A percentile compares a stretch with the other conserved stretches of the same genome.
Evolutionary conservation across 2,797 vertebrate species (phyloP).

Genomic region (Danio tinwini): DNA sequence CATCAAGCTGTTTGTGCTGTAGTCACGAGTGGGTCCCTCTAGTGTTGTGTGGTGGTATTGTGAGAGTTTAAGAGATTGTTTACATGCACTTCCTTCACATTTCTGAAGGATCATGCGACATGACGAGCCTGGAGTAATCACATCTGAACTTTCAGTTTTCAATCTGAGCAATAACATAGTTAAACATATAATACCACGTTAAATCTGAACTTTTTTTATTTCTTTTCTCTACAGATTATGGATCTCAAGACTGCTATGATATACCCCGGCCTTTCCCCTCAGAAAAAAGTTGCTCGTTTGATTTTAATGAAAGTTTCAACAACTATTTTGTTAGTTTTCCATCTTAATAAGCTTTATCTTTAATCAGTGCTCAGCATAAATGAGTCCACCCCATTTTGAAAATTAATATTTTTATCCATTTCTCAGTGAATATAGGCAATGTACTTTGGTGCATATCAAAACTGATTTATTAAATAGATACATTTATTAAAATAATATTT

Average conservation of each 20-base stretch:
- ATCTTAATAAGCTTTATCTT: not conserved
- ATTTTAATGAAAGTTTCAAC: conserved; percentile 91
- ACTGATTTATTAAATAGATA: too few species aligned
- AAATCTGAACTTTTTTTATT: too few species aligned
- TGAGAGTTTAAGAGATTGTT: not conserved
- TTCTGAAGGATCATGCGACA: not conserved
- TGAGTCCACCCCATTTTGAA: too few species aligned
- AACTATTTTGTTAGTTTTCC: conserved; percentile 92
- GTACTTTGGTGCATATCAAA: too few species aligned
- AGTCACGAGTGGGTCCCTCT: conserved; percentile 61
- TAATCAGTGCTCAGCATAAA: too few species aligned
- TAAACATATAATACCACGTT: too few species aligned
- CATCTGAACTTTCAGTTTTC: not conserved
- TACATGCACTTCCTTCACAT: not conserved
- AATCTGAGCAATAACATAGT: not conserved
- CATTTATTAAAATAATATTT: too few species aligned
- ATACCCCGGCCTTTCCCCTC: conserved; percentile 93
- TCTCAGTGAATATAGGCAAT: too few species aligned
- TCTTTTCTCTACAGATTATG: conserved; percentile 82
- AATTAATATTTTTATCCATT: too few species aligned
- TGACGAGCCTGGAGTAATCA: not conserved
- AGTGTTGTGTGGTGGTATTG: conserved; percentile 61
- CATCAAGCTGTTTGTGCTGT: conserved; percentile 20
- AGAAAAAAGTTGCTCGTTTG: conserved; percentile 92
- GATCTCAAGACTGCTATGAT: conserved; percentile 98